Evolutionary conservation across 2,797 vertebrate species (phyloP), one percentile per base, ranked within the genome.

Genomic region (Myotis daubentonii): DNA sequence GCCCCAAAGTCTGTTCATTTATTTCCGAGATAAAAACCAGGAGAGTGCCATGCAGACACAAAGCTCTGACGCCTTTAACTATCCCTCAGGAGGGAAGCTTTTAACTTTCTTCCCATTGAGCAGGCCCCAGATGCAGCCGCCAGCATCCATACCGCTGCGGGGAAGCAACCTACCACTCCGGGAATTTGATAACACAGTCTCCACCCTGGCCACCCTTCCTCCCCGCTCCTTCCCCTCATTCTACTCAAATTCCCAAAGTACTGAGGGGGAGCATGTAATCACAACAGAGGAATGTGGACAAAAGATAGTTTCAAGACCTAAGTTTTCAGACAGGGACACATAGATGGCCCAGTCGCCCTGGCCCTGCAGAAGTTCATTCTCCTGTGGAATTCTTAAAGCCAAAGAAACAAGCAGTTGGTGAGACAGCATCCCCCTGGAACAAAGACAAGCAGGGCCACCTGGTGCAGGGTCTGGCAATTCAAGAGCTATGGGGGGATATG

Each of bases 401-500:
- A 86, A 60, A 60, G 82, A 82, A 92, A 68, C 33, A 95, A 83
- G 74, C 81, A 71, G 81, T 68, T 80, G 84, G 78, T 33, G 57
- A 62, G 81, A 82, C 15, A 87, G 72, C 81, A 74, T 70, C 62
- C 22, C 17, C 22, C 19, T 2, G 17, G 62, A 81, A 90, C 22
- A 53, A 49, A 92, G 72, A 80, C 1, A 36, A 66, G 66, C 2
- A 66, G 68, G 55, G 89, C 78, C 92, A 95, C 84, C 89, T 93
- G 94, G 93, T 96, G 79, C 65, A 85, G 33, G 70, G 28, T 62
- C 65, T 95, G 89, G 85, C 81, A 93, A 78, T 71, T 17, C 1
- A 36, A 88, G 94, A 86, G 87, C 25, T 4, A 38, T 2, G 28
- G 16, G 83, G 44, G 22, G 12, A 23, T 36, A 70, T 83, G 70